Evolutionary conservation across 2,113 vertebrate species (phyloP).

Genomic region (Pantherophis guttatus): DNA sequence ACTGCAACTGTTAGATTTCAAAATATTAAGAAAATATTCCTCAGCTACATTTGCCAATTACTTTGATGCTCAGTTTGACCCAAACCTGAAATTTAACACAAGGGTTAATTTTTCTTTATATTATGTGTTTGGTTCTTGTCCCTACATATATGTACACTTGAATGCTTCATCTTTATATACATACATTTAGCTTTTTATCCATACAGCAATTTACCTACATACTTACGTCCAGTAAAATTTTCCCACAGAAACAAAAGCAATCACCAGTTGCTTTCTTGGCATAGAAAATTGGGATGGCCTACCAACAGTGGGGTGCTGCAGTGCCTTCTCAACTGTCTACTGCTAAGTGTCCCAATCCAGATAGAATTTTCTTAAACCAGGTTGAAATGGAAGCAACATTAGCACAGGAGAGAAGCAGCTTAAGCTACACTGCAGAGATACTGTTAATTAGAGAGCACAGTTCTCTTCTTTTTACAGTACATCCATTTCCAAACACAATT

Average conservation of each 20-base stretch:
- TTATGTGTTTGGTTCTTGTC: background rate
- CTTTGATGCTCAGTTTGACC: background rate
- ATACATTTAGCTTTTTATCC: background rate
- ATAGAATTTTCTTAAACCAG: background rate
- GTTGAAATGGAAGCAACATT: background rate
- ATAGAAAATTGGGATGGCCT: background rate
- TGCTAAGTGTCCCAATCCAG: background rate
- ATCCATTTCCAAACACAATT: background rate
- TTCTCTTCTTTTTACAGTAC: background rate
- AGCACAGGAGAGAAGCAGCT: background rate
- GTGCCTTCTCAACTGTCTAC: background rate
- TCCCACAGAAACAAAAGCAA: background rate
- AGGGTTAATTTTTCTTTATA: background rate
- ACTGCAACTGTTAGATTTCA: background rate
- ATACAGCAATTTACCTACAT: background rate
- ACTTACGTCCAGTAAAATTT: background rate
- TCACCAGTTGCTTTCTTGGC: background rate
- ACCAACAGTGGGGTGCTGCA: background rate
- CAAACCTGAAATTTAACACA: conserved; percentile 2
- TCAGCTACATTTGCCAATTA: background rate
- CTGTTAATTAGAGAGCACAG: background rate
- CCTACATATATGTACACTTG: background rate
- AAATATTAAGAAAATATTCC: background rate
- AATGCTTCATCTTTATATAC: background rate
- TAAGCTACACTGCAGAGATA: background rate